Evolutionary conservation across 1,140 invertebrate genomes (phyloP).

Genomic region (Drosophila lacteicornis): DNA sequence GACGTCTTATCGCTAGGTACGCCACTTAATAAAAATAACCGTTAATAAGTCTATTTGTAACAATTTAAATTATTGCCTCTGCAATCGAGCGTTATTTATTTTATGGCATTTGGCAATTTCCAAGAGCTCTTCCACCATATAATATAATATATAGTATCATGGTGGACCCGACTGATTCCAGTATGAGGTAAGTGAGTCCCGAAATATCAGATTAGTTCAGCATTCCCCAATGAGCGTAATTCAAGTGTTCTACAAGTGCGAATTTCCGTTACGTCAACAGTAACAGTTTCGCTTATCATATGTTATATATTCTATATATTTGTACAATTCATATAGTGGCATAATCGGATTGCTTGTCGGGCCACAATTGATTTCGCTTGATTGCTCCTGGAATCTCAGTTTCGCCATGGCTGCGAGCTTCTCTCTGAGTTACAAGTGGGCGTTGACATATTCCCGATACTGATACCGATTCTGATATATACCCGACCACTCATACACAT

Average conservation of each 20-base stretch:
- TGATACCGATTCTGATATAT: constrained; percentile 27
- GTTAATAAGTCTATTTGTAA: constrained; percentile 79
- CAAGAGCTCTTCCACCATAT: not conserved
- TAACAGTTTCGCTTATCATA: constrained; percentile 19
- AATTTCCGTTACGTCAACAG: constrained; percentile 64
- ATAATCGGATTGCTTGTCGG: constrained; percentile 44
- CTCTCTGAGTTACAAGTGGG: constrained; percentile 59
- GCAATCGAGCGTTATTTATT: constrained; percentile 40
- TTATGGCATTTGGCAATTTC: constrained; percentile 25
- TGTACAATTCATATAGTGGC: constrained; percentile 6
- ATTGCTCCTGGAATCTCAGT: constrained; percentile 44
- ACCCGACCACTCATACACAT: constrained; percentile 20
- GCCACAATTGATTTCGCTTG: constrained; percentile 37
- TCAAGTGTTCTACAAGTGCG: constrained; percentile 50
- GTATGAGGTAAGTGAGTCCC: constrained; percentile 45
- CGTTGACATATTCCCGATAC: constrained; percentile 55
- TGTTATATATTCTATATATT: constrained; percentile 1
- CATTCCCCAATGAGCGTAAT: constrained; percentile 48
- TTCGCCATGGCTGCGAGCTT: constrained; percentile 36
- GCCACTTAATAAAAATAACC: constrained; percentile 81
- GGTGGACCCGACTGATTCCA: constrained; percentile 8
- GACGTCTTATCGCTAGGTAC: constrained; percentile 61
- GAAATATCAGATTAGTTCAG: constrained; percentile 52
- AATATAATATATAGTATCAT: constrained; percentile 3
- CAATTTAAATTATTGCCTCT: constrained; percentile 78